Base-by-base conservation (phyloP, 1,140 invertebrate genomes). In the Neotoxoptera formosana region DNA sequence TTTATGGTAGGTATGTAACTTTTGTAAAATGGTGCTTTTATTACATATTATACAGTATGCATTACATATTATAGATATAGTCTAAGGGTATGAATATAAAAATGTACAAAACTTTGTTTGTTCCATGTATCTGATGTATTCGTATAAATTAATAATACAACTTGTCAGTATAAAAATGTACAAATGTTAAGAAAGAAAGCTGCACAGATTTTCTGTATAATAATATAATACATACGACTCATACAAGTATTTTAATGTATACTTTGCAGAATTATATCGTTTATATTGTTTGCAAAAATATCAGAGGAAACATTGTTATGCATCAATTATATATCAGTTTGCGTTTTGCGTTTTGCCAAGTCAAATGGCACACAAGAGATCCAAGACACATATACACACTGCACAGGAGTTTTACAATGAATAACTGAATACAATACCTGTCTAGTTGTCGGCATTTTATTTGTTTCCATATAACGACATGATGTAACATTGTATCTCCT, bases 391-490 rank as follows among this genome's bases (percentile, higher is more conserved):
- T 45, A 86, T 45, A 47, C 41, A 30, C 51, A 53, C 25, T 30
- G 41, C 84, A 84, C 34, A 41, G 36, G 9, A n/a, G 84, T 86
- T n/a, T 41, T 41, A 86, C 84, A 86, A 86, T 86, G 84, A 86
- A 86, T 86, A 86, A 86, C 36, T 86, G 84, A 86, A 86, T 86
- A 86, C 84, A 86, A 86, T 86, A 86, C 84, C 45, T 41, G 84
- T 86, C 84, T 86, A 41, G 23, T 41, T 86, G 84, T 86, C 41
- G 84, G 84, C 84, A 86, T 86, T 86, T 86, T 41, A 47, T 86
- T 86, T 86, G 84, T 86, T 86, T 41, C 36, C 83, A 25, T 86
- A 86, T 86, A 86, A 25, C 84, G 84, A 86, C 84, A 86, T 86
- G 36, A 86, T 45, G 83, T 86, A 45, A 86, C 83, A 86, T 86